A percentile compares a stretch with the other conserved stretches of the same genome.
Conservation (phyloP, 2,113 vertebrate species). For the Acinonyx jubatus region DNA sequence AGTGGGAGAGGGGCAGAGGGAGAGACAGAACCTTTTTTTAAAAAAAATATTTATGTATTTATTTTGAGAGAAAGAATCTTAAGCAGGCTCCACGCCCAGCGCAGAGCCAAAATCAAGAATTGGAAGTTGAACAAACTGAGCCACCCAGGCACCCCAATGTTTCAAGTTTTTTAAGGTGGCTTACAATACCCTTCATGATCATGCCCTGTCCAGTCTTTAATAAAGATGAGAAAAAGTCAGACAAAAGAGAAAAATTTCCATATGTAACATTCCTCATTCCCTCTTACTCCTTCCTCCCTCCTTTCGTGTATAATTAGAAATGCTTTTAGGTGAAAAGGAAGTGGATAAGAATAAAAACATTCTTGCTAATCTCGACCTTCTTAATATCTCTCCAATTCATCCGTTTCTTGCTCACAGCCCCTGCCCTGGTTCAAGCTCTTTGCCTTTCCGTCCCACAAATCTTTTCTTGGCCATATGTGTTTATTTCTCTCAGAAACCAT, state of each 20-base stretch:
- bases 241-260: background rate
- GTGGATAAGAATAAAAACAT: background rate
- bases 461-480: background rate
- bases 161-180: background rate
- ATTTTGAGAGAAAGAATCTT: too few species aligned
- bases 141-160: too few species aligned
- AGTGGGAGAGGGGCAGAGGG: too few species aligned
- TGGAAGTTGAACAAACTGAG: too few species aligned
- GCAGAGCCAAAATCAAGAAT: too few species aligned
- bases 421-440: background rate
- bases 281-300: background rate
- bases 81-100: too few species aligned
- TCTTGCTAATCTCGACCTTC: background rate
- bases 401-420: background rate
- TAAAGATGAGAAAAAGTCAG: background rate
- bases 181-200: background rate
- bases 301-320: background rate
- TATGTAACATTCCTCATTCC: background rate
- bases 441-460: background rate
- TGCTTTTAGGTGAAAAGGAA: conserved; percentile 27
- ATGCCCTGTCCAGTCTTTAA: background rate
- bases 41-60: too few species aligned
- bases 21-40: too few species aligned
- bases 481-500: background rate
- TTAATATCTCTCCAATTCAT: background rate